Conservation (phyloP, 2,113 vertebrate species). For the Cepphus grylle region DNA sequence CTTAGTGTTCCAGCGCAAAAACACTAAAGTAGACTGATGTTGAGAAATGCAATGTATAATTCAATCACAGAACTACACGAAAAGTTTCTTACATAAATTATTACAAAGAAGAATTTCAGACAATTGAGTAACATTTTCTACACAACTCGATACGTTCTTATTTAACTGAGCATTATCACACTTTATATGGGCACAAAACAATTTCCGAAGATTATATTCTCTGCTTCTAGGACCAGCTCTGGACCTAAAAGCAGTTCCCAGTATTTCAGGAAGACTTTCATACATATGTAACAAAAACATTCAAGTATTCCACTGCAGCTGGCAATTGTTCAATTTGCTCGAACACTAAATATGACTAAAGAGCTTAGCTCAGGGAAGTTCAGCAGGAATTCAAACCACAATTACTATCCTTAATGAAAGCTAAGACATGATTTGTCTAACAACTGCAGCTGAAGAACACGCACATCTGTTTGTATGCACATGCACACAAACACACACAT, state of each 20-base stretch:
- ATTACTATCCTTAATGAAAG: not conserved
- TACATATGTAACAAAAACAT: not conserved
- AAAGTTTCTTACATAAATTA: not conserved
- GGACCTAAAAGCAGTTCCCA: not conserved
- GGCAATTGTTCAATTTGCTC: not conserved
- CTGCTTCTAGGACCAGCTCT: not conserved
- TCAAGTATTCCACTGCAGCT: not conserved
- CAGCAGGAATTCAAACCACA: not conserved
- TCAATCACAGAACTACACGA: not conserved
- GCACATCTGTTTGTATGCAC: not conserved
- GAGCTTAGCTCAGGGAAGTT: not conserved
- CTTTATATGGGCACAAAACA: not conserved
- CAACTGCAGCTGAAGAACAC: not conserved
- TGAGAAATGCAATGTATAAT: not conserved
- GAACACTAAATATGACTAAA: not conserved
- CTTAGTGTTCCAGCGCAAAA: not conserved
- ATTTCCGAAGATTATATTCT: not conserved
- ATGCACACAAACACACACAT: rapidly evolving
- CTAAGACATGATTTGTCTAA: not conserved
- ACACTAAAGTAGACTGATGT: not conserved
- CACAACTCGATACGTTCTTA: not conserved
- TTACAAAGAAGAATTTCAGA: not conserved
- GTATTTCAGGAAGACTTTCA: not conserved
- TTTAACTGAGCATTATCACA: not conserved
- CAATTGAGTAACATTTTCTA: not conserved